Base-by-base conservation (phyloP, 2,113 vertebrate species). In the Zosterops borbonicus region DNA sequence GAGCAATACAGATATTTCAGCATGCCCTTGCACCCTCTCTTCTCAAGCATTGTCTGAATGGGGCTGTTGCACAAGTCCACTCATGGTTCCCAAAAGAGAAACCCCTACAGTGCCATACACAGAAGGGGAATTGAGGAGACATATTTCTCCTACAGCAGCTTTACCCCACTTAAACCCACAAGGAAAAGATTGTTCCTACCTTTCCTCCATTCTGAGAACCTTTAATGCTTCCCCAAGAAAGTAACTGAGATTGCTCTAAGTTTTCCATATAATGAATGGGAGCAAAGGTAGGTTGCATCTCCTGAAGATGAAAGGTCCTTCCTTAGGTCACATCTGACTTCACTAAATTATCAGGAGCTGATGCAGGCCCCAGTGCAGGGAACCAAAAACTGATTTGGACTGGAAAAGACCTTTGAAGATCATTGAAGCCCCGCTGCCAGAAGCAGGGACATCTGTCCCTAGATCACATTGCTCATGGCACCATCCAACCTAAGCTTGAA, bases 371-470 rank as follows among this genome's bases (percentile, higher is more conserved):
- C 44, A 64, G 9, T 33, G 55, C 28, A 59, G 4, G 84, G 41
- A 84, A 62, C 31, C 58, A 70, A 6, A 71, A 37, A 52, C 62
- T 27, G 3, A 27, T 42, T 12, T 70, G 27, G 37, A 29, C 6
- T 65, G 23, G 10, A 88, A 74, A 31, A 5, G 17, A 52, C 23
- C 23, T 69, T 67, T n/a, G 41, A 69, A 56, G 11, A 78, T 29
- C 27, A 65, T 5, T 1, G 1, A 56, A 60, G 14, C 1, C 3
- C 7, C 0, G 0, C 20, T 55, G 42, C 19, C 25, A 37, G 3
- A 22, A 44, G 53, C 28, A 55, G 33, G 33, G 14, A 47, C 27
- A 65, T 21, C 12, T 41, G 39, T 6, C 31, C 52, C 15, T 39
- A 64, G 8, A 81, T 8, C 39, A n/a, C 6, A 23, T 0, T 82